Evolutionary conservation across 23 tunicate species (phyloP), one percentile per base, ranked within the genome.

Genomic region (Aplidium turbinatum): DNA sequence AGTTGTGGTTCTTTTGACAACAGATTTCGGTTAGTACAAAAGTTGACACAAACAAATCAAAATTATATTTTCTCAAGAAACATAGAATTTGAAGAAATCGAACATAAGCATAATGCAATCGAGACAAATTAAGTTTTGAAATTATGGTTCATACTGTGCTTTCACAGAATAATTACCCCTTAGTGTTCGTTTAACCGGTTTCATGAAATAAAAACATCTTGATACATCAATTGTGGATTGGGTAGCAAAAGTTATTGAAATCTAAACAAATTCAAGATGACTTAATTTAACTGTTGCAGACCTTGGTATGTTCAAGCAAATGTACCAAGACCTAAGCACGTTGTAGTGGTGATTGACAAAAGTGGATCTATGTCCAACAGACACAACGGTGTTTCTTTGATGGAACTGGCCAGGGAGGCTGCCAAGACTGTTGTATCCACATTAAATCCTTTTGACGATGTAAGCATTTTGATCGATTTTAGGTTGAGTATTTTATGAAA

Each of bases 261-360:
- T 9, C 48, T 42, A 13, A 42, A 42, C 48, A 13, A 42, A 42
- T 42, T 9, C 9, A 9, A 42, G 9, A 9, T 42, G 48, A 42
- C 13, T 9, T 9, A 42, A 42, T 13, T n/a, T n/a, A n/a, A n/a
- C 13, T 29, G 30, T 61, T 31, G 19, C 75, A 85, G 91, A 58
- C 91, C 91, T 25, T 85, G 82, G 65, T 85, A 85, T 73, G 91
- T 85, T 24, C 83, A 70, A 85, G 71, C 91, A 31, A 68, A 58
- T 38, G 81, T 78, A 4, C 83, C 91, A 16, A 66, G 58, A n/a
- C n/a, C 83, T 18, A 85, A 85, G 75, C 64, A 85, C 24, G 75
- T 85, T 13, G 78, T 85, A 29, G 31, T 85, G 7, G 73, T 85
- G 23, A 77, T 85, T 31, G 91, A 85, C 33, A 77, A 50, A 26